phyloP scores from a whole-genome alignment of 2,113 vertebrate species.

The Nerophis lumbriciformis region DNA sequence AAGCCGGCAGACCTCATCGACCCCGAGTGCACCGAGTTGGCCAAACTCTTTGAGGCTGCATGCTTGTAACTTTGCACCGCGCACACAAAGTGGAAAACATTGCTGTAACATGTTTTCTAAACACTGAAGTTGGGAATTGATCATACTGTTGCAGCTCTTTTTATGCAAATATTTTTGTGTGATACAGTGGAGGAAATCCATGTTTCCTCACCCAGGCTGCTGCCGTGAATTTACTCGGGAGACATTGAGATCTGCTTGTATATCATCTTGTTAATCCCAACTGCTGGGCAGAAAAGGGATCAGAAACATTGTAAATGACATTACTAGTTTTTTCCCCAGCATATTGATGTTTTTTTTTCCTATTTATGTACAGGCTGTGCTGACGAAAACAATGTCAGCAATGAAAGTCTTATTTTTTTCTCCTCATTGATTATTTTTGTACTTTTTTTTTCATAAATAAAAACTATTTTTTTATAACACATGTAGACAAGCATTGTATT shows the following conservation, averaged over 20 bases:
- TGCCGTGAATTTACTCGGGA: background rate
- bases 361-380: conserved; percentile 10
- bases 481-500: background rate
- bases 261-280: conserved; percentile 33
- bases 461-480: conserved; percentile 54
- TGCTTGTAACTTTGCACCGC: conserved; percentile 47
- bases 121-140: background rate
- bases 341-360: conserved; percentile 21
- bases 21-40: conserved; percentile 80
- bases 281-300: conserved; percentile 65
- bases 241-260: conserved; percentile 14
- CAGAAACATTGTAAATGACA: conserved; percentile 13
- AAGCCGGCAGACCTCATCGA: conserved; percentile 88
- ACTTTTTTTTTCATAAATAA: conserved; percentile 77
- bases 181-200: conserved; percentile 9
- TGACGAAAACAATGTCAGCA: conserved; percentile 38
- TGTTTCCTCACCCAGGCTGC: conserved; percentile 1
- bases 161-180: background rate
- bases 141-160: background rate
- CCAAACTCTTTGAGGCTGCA: conserved; percentile 75
- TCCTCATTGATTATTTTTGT: conserved; percentile 58
- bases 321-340: conserved; percentile 10
- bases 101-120: background rate
- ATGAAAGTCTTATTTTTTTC: conserved; percentile 68
- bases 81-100: background rate